Conservation (phyloP, 1,140 invertebrate genomes). For the Trichomalopsis sarcophagae region DNA sequence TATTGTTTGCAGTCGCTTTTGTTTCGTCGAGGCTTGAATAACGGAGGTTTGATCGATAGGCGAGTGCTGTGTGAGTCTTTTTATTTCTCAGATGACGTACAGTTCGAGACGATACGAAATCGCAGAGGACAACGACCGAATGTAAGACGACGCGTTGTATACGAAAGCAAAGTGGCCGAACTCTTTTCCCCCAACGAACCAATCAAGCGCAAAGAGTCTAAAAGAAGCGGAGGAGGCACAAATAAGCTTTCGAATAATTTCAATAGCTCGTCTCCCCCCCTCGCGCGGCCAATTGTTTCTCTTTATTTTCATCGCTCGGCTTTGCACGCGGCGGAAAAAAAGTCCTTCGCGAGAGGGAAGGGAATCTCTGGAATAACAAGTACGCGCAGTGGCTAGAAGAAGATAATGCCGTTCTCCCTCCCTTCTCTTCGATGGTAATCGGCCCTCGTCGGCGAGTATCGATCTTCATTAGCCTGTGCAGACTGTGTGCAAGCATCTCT, state of each 20-base stretch:
- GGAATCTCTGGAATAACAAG: constrained; percentile 30
- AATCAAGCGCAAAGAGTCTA: too few relatives aligned
- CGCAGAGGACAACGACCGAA: too few relatives aligned
- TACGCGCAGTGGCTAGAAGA: not conserved
- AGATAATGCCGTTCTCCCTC: constrained; percentile 3
- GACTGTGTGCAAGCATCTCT: not conserved
- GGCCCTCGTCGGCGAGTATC: not conserved
- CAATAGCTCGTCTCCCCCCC: not conserved
- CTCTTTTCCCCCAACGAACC: too few relatives aligned
- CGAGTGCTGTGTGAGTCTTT: not conserved
- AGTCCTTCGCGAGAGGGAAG: not conserved
- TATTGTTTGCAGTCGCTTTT: not conserved
- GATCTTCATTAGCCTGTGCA: constrained; percentile 33
- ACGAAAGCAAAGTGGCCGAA: too few relatives aligned
- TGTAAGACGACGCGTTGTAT: too few relatives aligned
- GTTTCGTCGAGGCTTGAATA: too few relatives aligned
- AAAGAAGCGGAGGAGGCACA: too few relatives aligned
- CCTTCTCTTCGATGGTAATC: not conserved
- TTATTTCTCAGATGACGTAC: too few relatives aligned
- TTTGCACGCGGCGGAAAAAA: not conserved
- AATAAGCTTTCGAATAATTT: too few relatives aligned
- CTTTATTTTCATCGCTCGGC: not conserved
- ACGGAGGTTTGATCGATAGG: not conserved
- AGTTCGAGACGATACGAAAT: too few relatives aligned
- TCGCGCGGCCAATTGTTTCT: not conserved